These are phyloP conservation scores for Strix aluco DNA, from an alignment of 2,113 vertebrate genomes.

Conservation along the genomic window DNA sequence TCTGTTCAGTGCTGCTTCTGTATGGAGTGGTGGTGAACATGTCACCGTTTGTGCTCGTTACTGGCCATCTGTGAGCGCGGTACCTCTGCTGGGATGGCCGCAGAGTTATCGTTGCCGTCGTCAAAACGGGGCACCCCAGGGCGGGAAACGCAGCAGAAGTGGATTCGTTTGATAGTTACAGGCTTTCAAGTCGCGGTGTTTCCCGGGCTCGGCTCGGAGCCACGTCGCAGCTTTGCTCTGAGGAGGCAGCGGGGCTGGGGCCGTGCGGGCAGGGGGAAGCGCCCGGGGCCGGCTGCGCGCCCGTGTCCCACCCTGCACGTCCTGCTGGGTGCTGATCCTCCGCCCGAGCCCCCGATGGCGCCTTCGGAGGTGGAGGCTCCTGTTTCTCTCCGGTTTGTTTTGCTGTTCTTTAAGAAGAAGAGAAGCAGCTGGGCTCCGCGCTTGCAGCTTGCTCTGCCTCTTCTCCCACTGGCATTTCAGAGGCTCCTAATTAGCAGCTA, in stretches of 20 bases:
- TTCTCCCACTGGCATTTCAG: not conserved
- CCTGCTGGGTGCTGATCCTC: not conserved
- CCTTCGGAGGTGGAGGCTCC: not conserved
- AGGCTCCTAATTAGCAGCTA: not conserved
- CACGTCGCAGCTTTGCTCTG: not conserved
- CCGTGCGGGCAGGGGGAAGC: not conserved
- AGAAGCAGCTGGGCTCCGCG: not conserved
- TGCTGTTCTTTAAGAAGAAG: not conserved
- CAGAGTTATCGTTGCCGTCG: not conserved
- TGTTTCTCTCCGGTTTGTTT: not conserved
- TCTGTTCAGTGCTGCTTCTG: not conserved
- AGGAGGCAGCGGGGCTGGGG: not conserved
- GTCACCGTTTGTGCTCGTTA: fast-evolving
- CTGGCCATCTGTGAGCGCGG: fast-evolving
- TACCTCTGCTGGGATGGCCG: not conserved
- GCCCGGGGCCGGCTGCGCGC: fast-evolving
- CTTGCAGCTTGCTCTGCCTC: not conserved
- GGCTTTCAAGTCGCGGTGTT: not conserved
- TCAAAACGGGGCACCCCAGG: not conserved
- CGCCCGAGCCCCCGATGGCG: too few species aligned
- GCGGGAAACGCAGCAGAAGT: not conserved
- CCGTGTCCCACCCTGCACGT: not conserved
- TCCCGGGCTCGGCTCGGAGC: not conserved
- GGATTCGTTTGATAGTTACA: not conserved
- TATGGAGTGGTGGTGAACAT: not conserved